phyloP scores from a whole-genome alignment of 2,888 invertebrate species.

The Synergus japonicus region DNA sequence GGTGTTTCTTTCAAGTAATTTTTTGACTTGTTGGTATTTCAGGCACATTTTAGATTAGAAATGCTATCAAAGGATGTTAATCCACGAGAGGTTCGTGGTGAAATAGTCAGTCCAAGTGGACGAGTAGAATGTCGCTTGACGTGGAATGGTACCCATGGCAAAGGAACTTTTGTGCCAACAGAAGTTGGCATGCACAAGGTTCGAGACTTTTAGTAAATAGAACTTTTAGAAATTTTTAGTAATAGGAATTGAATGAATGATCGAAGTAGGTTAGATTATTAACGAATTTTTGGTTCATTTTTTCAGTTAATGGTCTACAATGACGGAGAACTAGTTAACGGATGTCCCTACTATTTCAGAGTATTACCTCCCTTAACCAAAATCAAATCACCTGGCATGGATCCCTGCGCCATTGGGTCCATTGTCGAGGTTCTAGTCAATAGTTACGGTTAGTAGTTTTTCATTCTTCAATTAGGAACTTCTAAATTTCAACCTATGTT shows the following conservation, averaged over 20 bases:
- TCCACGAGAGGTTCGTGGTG: slow-evolving; percentile 85
- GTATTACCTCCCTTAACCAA: slow-evolving; percentile 92
- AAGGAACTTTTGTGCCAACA: slow-evolving; percentile 91
- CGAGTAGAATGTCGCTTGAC: slow-evolving; percentile 79
- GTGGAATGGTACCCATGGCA: slow-evolving; percentile 79
- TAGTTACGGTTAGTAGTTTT: slow-evolving; percentile 83
- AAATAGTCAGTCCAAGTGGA: slow-evolving; percentile 88
- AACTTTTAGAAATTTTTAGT: not conserved
- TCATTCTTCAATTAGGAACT: not conserved
- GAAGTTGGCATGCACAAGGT: slow-evolving; percentile 96
- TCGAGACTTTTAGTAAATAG: slow-evolving; percentile 48
- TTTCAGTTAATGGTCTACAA: slow-evolving; percentile 80
- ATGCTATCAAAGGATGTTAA: slow-evolving; percentile 85
- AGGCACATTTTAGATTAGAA: slow-evolving; percentile 89
- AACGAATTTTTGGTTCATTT: slow-evolving; percentile 39
- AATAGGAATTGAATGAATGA: not conserved
- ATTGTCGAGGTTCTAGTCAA: slow-evolving; percentile 96
- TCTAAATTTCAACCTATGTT: not conserved
- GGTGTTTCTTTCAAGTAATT: not conserved
- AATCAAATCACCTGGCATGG: slow-evolving; percentile 94
- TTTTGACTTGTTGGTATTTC: slow-evolving; percentile 65
- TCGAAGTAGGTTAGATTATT: not conserved
- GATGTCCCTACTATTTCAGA: slow-evolving; percentile 87
- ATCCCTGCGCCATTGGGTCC: slow-evolving; percentile 96
- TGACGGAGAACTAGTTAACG: slow-evolving; percentile 80